A percentile compares a stretch with the other conserved stretches of the same genome.
These are phyloP conservation scores for Lepidochitona cinerea DNA, from an alignment of 2,888 invertebrate genomes.

Conservation along the genomic window DNA sequence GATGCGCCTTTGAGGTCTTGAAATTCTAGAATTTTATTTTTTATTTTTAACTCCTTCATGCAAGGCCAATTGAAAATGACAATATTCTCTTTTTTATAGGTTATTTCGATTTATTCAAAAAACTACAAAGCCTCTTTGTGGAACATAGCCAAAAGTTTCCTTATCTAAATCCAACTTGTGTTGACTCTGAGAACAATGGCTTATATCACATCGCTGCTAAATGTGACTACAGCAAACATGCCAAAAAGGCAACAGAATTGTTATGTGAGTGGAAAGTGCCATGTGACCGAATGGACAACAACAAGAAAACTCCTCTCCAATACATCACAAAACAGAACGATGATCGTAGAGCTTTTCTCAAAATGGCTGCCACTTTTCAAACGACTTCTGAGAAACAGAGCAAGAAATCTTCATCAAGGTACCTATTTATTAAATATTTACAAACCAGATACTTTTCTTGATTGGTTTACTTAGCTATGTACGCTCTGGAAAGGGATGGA, in stretches of 20 bases:
- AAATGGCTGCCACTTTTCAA: slow-evolving; percentile 13
- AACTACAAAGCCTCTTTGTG: slow-evolving; percentile 38
- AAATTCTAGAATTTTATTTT: no score
- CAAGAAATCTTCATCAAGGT: no score
- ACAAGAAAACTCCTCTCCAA: slow-evolving; percentile 44
- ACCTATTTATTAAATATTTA: no score
- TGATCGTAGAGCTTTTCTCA: slow-evolving; percentile 38
- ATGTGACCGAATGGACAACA: slow-evolving; percentile 40
- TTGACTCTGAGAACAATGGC: slow-evolving; percentile 34
- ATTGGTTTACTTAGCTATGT: no score
- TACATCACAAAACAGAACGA: slow-evolving; percentile 46
- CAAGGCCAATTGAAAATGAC: no score
- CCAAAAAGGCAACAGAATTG: slow-evolving; percentile 43
- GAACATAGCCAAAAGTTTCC: slow-evolving; percentile 31
- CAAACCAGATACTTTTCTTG: no score
- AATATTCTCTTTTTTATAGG: no score
- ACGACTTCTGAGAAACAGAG: no score
- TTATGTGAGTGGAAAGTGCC: slow-evolving; percentile 42
- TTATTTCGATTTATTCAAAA: slow-evolving; percentile 40
- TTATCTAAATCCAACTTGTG: slow-evolving; percentile 36
- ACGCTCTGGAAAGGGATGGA: no score
- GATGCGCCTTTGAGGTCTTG: no score
- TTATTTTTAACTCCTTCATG: no score
- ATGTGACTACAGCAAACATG: slow-evolving; percentile 33
- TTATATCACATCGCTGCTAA: slow-evolving; percentile 42